Evolutionary conservation across 1,140 invertebrate genomes (phyloP).

Genomic region (Drosophila pruinosa): DNA sequence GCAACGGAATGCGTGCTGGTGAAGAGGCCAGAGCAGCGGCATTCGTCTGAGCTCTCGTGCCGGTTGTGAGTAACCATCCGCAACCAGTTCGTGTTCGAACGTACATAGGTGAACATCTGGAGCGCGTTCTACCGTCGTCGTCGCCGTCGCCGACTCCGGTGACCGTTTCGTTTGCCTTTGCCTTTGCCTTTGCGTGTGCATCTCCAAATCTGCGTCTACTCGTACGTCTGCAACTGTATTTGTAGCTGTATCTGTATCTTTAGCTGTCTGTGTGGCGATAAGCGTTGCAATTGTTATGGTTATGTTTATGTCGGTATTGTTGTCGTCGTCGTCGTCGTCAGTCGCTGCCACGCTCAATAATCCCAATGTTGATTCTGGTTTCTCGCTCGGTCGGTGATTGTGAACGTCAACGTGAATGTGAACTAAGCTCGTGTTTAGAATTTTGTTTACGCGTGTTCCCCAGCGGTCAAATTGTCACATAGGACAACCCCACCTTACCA

Average conservation of each 20-base stretch:
- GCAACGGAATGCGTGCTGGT: constrained; percentile 65
- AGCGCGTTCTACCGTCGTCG: constrained; percentile 46
- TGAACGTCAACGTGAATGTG: constrained; percentile 35
- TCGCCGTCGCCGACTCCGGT: constrained; percentile 17
- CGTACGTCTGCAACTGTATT: constrained; percentile 17
- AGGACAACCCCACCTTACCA: constrained; percentile 1
- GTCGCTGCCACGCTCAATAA: constrained; percentile 43
- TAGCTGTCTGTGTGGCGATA: constrained; percentile 34
- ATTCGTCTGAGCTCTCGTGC: constrained; percentile 58
- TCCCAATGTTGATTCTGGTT: constrained; percentile 65
- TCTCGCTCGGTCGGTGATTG: constrained; percentile 52
- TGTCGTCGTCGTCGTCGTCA: constrained; percentile 26
- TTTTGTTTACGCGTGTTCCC: constrained; percentile 25
- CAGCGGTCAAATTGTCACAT: constrained; percentile 33
- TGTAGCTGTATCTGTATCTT: constrained; percentile 15
- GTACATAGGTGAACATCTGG: constrained; percentile 72
- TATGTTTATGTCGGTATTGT: constrained; percentile 47
- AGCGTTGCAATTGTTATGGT: constrained; percentile 52
- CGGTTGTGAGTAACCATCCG: constrained; percentile 41
- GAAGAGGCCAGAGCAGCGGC: constrained; percentile 53
- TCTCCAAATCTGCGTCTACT: constrained; percentile 10
- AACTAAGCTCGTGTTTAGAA: constrained; percentile 47
- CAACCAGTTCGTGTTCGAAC: constrained; percentile 79
- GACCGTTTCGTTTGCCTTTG: constrained; percentile 33
- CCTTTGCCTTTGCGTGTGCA: constrained; percentile 50